Conservation (phyloP, 2,797 vertebrate genomes). For the Spinibarbus caldwelli region DNA sequence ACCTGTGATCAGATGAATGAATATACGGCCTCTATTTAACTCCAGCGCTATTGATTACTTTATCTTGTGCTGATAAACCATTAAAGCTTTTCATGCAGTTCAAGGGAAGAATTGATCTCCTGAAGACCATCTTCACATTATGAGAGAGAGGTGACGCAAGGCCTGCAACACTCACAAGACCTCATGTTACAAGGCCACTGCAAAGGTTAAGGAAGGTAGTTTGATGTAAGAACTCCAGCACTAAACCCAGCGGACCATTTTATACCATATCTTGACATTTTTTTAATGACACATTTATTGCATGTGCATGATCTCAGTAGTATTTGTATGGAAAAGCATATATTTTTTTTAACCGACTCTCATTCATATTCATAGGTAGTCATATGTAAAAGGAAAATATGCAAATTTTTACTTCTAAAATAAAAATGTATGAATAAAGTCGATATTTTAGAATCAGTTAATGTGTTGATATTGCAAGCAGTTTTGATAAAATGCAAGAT, state of each 20-base stretch:
- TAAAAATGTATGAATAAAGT: not conserved
- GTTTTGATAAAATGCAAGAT: not conserved
- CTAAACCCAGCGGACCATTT: not conserved
- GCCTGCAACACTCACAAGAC: not conserved
- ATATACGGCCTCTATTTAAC: conserved; percentile 19
- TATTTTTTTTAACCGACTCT: not conserved
- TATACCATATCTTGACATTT: not conserved
- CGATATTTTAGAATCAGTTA: not conserved
- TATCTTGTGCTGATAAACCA: conserved; percentile 43
- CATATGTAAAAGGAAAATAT: not conserved
- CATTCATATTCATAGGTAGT: not conserved
- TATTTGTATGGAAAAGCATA: not conserved
- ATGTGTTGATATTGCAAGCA: not conserved
- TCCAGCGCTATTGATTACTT: conserved; percentile 40
- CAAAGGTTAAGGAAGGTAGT: not conserved
- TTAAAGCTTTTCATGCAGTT: conserved; percentile 42
- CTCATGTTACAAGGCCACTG: not conserved
- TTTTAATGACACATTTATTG: not conserved
- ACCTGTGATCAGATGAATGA: conserved; percentile 39
- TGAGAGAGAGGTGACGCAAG: not conserved
- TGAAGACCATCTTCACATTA: conserved; percentile 27
- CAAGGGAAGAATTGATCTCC: conserved; percentile 36
- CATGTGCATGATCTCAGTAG: not conserved
- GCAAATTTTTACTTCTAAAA: not conserved
- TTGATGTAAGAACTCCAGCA: not conserved